A percentile compares a stretch with the other conserved stretches of the same genome.
Conservation (phyloP, 2,113 vertebrate species). For the Rhea pennata region DNA sequence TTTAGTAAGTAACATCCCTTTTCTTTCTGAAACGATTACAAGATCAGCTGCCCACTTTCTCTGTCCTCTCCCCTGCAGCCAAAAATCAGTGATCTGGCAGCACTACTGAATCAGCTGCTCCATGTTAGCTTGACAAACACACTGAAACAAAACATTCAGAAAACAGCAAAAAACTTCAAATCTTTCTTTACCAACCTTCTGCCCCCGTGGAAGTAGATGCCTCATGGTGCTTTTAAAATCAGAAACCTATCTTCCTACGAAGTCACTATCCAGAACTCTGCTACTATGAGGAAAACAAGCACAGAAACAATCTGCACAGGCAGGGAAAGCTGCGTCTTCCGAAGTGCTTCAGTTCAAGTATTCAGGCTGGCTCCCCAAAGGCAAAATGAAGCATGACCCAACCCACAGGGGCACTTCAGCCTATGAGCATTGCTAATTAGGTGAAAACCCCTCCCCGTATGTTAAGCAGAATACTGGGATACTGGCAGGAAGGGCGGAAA, state of each 20-base stretch:
- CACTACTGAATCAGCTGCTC: neutral
- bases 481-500: neutral
- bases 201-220: slow-evolving; percentile 39
- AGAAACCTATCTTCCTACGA: neutral
- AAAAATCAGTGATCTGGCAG: neutral
- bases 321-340: neutral
- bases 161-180: neutral
- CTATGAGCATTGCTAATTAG: slow-evolving; percentile 51
- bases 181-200: slow-evolving; percentile 69
- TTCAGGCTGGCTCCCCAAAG: slow-evolving; percentile 12
- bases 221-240: slow-evolving; percentile 48
- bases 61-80: neutral
- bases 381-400: neutral
- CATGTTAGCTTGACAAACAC: neutral
- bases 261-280: slow-evolving; percentile 6
- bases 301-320: neutral
- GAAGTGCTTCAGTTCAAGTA: neutral
- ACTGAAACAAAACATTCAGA: neutral
- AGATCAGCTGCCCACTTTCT: neutral
- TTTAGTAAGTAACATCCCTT: neutral
- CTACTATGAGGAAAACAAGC: neutral
- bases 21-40: neutral
- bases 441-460: slow-evolving; percentile 64
- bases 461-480: neutral
- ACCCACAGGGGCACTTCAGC: slow-evolving; percentile 52